Base-by-base conservation (phyloP, 2,888 invertebrate genomes). In the Cryptocephalus moraei region DNA sequence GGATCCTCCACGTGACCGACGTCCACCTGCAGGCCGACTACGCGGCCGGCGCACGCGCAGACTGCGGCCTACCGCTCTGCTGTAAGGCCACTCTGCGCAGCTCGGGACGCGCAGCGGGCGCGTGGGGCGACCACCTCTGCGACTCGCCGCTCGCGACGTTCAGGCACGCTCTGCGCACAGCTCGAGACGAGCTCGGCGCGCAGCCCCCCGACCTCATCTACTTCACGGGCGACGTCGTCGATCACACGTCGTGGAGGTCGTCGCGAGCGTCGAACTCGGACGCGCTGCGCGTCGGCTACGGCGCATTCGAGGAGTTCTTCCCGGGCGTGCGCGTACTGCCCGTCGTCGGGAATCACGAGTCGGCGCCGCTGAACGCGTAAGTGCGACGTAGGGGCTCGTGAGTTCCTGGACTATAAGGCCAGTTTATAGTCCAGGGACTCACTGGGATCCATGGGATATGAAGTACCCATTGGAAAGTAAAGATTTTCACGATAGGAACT, bases 201-300 rank as follows among this genome's bases (percentile, higher is more conserved):
- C n/a, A n/a, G n/a, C n/a, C n/a, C 48, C 53, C 59, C 11, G 79
- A 81, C 52, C 73, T 76, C 10, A 71, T 92, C 9, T 82, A 90
- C 60, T 85, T 88, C 65, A 86, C 91, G 12, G 92, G 92, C 2
- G 92, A 93, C 62, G 76, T 86, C 8, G 79, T 90, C 42, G 85
- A 90, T 57, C 91, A 92, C 62, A 82, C 83, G 52, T 77, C 90
- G 22, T 93, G 92, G 92, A 81, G 82, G 58, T 89, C 90, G 8
- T 78, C 82, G 0, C 71, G 74, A 36, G 72, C 76, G 43, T 70
- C 76, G 52, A 88, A 87, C 57, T 67, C 74, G 2, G 66, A 75
- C 0, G 75, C 78, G 52, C 75, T 86, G 43, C 62, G 6, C 22
- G 22, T 22, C 50, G 67, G 78, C 8, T 75, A 77, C 39, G 61